A percentile compares a stretch with the other conserved stretches of the same genome.
Conservation (phyloP, 2,888 invertebrate species). For the Acleris emargana region DNA sequence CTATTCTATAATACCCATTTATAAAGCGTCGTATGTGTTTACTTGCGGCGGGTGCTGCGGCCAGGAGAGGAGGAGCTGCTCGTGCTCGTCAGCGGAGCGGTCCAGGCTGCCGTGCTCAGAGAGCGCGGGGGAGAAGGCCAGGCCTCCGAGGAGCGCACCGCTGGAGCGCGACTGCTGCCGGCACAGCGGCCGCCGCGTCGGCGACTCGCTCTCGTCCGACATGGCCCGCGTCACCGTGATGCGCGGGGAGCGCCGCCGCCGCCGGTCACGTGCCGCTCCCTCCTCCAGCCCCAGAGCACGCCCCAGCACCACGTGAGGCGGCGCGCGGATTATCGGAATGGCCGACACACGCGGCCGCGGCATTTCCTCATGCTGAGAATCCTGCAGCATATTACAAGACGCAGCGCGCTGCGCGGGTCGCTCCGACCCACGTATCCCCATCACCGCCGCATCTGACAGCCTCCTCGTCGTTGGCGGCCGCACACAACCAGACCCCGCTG, state of each 20-base stretch:
- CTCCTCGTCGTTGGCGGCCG: slow-evolving; percentile 73
- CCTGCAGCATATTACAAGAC: slow-evolving; percentile 88
- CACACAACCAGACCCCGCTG: slow-evolving; percentile 79
- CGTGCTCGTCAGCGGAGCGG: slow-evolving; percentile 75
- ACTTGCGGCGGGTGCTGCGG: slow-evolving; percentile 63
- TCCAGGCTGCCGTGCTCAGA: slow-evolving; percentile 61
- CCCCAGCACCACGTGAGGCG: slow-evolving; percentile 85
- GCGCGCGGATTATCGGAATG: slow-evolving; percentile 79
- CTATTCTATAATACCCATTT: slow-evolving; percentile 61
- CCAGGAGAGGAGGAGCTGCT: slow-evolving; percentile 83
- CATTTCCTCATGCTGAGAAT: slow-evolving; percentile 79
- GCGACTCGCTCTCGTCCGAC: slow-evolving; percentile 88
- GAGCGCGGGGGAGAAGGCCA: slow-evolving; percentile 76
- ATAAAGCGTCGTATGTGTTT: slow-evolving; percentile 68
- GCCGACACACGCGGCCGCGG: slow-evolving; percentile 66
- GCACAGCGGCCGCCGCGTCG: slow-evolving; percentile 76
- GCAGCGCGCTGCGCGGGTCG: slow-evolving; percentile 84
- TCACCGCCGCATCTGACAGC: slow-evolving; percentile 74
- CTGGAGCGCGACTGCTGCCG: slow-evolving; percentile 78
- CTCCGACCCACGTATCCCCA: slow-evolving; percentile 70
- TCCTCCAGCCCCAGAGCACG: slow-evolving; percentile 83
- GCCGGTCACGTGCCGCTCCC: slow-evolving; percentile 60
- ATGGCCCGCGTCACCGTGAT: slow-evolving; percentile 89
- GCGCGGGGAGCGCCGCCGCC: slow-evolving; percentile 84
- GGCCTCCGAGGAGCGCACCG: slow-evolving; percentile 74